Base-by-base conservation (phyloP, 2,113 vertebrate species). In the Oostethus manadensis region DNA sequence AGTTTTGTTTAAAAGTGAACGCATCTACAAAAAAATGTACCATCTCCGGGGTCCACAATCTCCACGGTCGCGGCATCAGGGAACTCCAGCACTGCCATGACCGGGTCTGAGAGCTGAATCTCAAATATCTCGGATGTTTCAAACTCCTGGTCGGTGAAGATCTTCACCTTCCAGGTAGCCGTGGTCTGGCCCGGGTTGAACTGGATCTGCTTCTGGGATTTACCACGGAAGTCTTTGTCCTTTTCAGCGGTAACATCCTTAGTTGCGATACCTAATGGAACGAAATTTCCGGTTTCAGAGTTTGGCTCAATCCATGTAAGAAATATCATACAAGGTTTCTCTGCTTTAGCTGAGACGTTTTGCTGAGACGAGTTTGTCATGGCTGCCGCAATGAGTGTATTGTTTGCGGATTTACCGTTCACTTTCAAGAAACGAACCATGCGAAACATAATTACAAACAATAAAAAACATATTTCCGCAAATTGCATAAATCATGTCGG, bases 41-140 rank as follows among this genome's bases (percentile, higher is more conserved):
- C 91, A 77, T 94, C 93, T 64, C 86, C 91, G 40, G 94, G 90
- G 82, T 95, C 93, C 54, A 94, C 83, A 16, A 93, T 93, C 82
- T 92, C 93, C 62, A 92, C 87, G 0, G 74, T 89, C 56, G 92
- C 87, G 0, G 46, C 54, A 50, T 90, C 83, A 1, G 92, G 92
- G 67, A 84, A 89, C 81, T 94, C 93, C 62, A 97, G 79, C 22
- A 88, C 89, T 13, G 90, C 91, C 92, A 91, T 92, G 60, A 92
- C 85, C 0, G 92, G 91, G 56, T 93, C 91, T 3, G 87, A 92
- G 26, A 96, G 85, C 68, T 92, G 62, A 47, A 97, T 92, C 81
- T 92, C 83, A 78, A 95, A 95, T n/a, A 80, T 90, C 82, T 95
- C 92, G 0, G 91, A 93, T 20, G 82, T 87, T 76, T 95, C 91